Conservation (phyloP, 2,888 invertebrate genomes). For the Embidobia sp. region DNA sequence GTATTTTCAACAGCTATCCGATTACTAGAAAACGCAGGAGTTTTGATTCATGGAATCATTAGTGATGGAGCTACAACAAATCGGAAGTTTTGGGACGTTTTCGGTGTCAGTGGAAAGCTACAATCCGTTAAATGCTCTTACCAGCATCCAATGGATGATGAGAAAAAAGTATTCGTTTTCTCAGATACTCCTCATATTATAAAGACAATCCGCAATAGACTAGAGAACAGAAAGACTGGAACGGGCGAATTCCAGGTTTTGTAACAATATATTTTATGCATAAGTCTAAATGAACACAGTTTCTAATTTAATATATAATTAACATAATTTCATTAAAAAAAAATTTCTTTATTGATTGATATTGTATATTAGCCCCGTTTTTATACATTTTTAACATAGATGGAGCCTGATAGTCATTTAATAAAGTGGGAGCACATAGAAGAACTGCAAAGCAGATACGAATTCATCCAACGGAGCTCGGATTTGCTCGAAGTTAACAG, state of each 20-base stretch:
- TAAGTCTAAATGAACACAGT: too few species aligned
- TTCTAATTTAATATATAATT: too few species aligned
- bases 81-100: not conserved
- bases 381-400: too few species aligned
- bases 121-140: not conserved
- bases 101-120: not conserved
- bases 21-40: not conserved
- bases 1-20: too few species aligned
- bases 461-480: too few species aligned
- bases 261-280: too few species aligned
- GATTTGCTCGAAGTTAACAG: constrained; percentile 5
- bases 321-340: too few species aligned
- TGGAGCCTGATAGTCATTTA: not conserved
- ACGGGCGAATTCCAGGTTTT: too few species aligned
- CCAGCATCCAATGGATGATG: constrained; percentile 2
- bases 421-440: not conserved
- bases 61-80: constrained; percentile 11
- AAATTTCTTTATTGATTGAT: too few species aligned
- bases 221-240: not conserved
- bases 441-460: too few species aligned
- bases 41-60: not conserved
- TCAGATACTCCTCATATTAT: constrained; percentile 21
- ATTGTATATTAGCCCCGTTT: too few species aligned
- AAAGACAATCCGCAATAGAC: constrained; percentile 9
- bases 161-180: constrained; percentile 8